phyloP scores from a whole-genome alignment of 2,888 invertebrate genomes.

The Eilema sororculum region DNA sequence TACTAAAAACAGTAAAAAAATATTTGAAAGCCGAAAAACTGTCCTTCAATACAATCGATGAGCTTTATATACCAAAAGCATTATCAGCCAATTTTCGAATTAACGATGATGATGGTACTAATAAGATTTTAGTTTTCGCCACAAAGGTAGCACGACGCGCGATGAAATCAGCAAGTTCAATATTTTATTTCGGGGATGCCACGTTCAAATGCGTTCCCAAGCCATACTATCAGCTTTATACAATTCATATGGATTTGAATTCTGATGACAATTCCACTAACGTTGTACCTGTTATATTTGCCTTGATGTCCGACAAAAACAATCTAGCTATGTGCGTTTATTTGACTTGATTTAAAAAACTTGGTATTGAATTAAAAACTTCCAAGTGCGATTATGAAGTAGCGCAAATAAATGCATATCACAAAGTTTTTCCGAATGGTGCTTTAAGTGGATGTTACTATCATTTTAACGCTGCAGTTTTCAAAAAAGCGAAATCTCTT shows the following conservation, averaged over 20 bases:
- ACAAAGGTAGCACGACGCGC: constrained; percentile 2
- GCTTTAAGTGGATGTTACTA: background rate
- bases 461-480: background rate
- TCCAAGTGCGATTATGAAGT: constrained; percentile 1
- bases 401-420: constrained; percentile 3
- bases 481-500: constrained; percentile 11
- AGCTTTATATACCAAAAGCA: background rate
- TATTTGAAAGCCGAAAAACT: constrained; percentile 8
- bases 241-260: constrained; percentile 8
- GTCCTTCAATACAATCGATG: background rate
- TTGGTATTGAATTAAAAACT: background rate
- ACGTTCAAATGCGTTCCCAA: constrained; percentile 11
- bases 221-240: constrained; percentile 9
- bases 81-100: background rate
- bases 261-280: too few relatives aligned
- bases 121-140: background rate
- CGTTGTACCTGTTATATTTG: constrained; percentile 6
- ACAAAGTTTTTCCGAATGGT: background rate
- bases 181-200: constrained; percentile 3
- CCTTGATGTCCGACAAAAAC: background rate
- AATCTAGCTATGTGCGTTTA: constrained; percentile 7
- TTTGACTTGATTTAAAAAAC: constrained; percentile 1
- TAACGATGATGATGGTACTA: constrained; percentile 4
- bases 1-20: constrained; percentile 1
- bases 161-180: background rate